phyloP scores from a whole-genome alignment of 2,888 invertebrate species.

The Drosophila limbata region DNA sequence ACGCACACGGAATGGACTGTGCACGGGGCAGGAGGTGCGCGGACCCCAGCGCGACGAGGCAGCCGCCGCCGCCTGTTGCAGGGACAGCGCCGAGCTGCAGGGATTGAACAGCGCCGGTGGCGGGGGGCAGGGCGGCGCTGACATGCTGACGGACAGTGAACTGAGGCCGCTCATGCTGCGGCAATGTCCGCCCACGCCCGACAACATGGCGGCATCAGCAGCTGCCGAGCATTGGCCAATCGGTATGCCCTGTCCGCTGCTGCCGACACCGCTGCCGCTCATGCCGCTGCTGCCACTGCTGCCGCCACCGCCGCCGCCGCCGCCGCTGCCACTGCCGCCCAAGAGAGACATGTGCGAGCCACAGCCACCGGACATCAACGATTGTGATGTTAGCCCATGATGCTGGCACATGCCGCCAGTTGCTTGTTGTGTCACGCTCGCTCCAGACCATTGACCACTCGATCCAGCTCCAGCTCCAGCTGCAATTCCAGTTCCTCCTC shows the following conservation, averaged over 20 bases:
- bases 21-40: constrained; percentile 85
- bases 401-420: constrained; percentile 80
- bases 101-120: constrained; percentile 85
- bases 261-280: constrained; percentile 79
- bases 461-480: constrained; percentile 34
- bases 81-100: constrained; percentile 85
- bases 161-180: constrained; percentile 84
- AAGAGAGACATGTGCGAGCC: constrained; percentile 81
- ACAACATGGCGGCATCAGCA: constrained; percentile 59
- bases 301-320: constrained; percentile 76
- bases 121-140: constrained; percentile 82
- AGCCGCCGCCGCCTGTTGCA: constrained; percentile 83
- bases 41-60: constrained; percentile 85
- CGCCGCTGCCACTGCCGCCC: constrained; percentile 81
- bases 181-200: constrained; percentile 64
- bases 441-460: constrained; percentile 78
- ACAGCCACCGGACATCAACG: constrained; percentile 84
- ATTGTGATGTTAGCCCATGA: constrained; percentile 83
- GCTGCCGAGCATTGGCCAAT: constrained; percentile 51
- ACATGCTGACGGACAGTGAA: constrained; percentile 78
- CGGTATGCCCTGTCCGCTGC: constrained; percentile 68
- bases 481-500: constrained; percentile 53
- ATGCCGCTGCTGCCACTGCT: constrained; percentile 78
- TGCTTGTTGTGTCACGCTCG: constrained; percentile 68
- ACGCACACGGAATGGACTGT: constrained; percentile 86